Evolutionary conservation across 2,797 vertebrate species (phyloP).

Genomic region (Chromis chromis): DNA sequence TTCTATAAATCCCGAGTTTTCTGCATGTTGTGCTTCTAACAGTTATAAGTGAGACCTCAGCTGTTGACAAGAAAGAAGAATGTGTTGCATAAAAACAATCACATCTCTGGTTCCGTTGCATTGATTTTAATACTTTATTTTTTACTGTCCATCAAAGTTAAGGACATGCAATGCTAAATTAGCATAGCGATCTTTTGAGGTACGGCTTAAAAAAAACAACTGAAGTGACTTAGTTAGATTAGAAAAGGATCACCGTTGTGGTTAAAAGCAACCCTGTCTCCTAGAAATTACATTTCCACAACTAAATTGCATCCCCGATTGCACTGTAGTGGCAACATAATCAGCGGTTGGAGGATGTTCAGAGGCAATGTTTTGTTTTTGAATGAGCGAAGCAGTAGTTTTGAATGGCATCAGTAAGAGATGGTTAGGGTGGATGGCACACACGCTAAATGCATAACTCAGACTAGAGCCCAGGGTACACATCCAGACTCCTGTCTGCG

Average conservation of each 20-base stretch:
- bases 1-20: too few relatives aligned
- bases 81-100: too few relatives aligned
- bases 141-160: background rate
- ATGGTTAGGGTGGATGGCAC: too few relatives aligned
- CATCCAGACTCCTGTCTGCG: background rate
- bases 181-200: background rate
- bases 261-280: background rate
- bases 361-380: conserved; percentile 7
- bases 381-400: background rate
- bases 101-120: too few relatives aligned
- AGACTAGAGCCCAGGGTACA: background rate
- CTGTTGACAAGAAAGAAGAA: too few relatives aligned
- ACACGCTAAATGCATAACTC: too few relatives aligned
- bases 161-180: background rate
- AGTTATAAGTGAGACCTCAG: too few relatives aligned
- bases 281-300: background rate
- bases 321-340: background rate
- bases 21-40: too few relatives aligned
- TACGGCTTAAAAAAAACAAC: background rate
- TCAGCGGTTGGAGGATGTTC: background rate
- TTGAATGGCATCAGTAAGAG: background rate
- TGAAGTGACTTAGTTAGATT: background rate
- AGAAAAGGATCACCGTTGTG: background rate
- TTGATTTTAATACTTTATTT: too few relatives aligned
- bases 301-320: too few relatives aligned